Conservation (phyloP, 2,888 invertebrate species). For the Griposia aprilina region DNA sequence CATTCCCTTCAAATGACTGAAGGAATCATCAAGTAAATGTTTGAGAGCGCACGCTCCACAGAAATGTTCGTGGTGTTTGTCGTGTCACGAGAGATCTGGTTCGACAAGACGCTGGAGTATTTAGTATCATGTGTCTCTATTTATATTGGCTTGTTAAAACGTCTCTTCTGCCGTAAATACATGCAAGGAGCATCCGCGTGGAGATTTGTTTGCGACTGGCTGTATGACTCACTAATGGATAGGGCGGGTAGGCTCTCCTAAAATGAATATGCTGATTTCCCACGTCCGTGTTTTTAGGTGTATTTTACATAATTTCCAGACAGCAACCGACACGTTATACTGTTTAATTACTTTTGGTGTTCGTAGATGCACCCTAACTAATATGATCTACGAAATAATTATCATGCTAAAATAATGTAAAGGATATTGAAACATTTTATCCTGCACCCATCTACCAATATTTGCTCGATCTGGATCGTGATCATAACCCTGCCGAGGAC, state of each 20-base stretch:
- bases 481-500: slow-evolving; percentile 47
- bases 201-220: slow-evolving; percentile 83
- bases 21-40: slow-evolving; percentile 82
- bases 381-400: slow-evolving; percentile 45
- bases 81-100: slow-evolving; percentile 80
- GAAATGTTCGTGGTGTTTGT: slow-evolving; percentile 76
- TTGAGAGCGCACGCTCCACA: slow-evolving; percentile 74
- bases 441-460: slow-evolving; percentile 52
- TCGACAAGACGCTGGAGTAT: slow-evolving; percentile 79
- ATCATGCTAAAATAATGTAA: slow-evolving; percentile 35
- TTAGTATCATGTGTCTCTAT: slow-evolving; percentile 81
- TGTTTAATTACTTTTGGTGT: slow-evolving; percentile 78
- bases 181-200: slow-evolving; percentile 79
- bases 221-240: slow-evolving; percentile 86
- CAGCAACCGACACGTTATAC: slow-evolving; percentile 83
- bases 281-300: slow-evolving; percentile 84
- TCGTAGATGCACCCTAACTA: slow-evolving; percentile 56
- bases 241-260: slow-evolving; percentile 78
- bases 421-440: slow-evolving; percentile 48
- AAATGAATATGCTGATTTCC: slow-evolving; percentile 88
- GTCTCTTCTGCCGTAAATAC: slow-evolving; percentile 74
- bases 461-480: slow-evolving; percentile 55
- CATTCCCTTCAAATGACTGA: slow-evolving; percentile 86
- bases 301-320: slow-evolving; percentile 88
- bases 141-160: slow-evolving; percentile 79